Conservation (phyloP, 1,140 invertebrate species). For the Cydia amplana region DNA sequence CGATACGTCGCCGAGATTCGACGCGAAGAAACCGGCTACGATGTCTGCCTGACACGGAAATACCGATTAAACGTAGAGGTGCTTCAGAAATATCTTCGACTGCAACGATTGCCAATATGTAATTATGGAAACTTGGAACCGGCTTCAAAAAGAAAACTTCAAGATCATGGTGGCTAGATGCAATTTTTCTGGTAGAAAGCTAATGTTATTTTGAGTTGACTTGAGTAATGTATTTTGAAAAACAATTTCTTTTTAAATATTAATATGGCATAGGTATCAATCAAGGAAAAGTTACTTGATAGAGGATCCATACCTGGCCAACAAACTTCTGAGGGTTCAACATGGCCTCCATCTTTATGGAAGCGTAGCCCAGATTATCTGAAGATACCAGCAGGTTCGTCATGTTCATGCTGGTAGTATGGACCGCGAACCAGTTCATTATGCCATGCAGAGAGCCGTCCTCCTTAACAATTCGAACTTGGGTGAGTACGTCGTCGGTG, state of each 20-base stretch:
- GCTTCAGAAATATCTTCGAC: neutral
- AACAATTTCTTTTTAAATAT: too few species aligned
- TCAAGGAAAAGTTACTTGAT: neutral
- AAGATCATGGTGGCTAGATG: too few species aligned
- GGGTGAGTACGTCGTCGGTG: constrained; percentile 90
- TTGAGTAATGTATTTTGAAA: too few species aligned
- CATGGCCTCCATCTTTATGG: constrained; percentile 88
- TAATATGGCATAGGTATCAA: too few species aligned
- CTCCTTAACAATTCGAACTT: constrained; percentile 86
- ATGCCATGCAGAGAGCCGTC: constrained; percentile 84
- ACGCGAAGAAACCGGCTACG: constrained; percentile 93
- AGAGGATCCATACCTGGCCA: constrained; percentile 83
- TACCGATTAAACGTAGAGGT: neutral
- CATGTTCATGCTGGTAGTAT: constrained; percentile 97
- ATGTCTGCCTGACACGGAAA: constrained; percentile 84
- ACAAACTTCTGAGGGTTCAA: constrained; percentile 85
- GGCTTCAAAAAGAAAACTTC: too few species aligned
- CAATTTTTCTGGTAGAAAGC: too few species aligned
- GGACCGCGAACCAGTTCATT: constrained; percentile 96
- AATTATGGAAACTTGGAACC: too few species aligned
- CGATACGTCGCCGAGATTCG: constrained; percentile 94
- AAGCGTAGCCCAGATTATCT: constrained; percentile 96
- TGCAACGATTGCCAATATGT: neutral
- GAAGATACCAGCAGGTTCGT: constrained; percentile 93
- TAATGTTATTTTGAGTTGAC: too few species aligned